Evolutionary conservation across 2,113 vertebrate genomes (phyloP).

Genomic region (Mormyrus lacerda): DNA sequence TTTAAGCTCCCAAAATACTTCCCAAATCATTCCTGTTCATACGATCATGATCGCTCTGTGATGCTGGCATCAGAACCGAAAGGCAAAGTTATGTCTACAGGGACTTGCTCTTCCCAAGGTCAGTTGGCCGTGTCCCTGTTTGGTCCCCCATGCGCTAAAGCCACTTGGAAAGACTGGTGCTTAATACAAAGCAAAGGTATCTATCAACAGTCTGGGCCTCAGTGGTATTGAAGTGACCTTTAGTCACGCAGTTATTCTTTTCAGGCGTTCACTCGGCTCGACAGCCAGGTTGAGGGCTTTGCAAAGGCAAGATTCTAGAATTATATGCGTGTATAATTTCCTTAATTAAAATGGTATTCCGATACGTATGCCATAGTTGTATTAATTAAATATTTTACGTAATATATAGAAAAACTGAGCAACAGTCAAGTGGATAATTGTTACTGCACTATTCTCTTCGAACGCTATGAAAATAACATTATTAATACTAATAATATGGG

Average conservation of each 20-base stretch:
- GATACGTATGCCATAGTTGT: neutral
- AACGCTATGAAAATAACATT: neutral
- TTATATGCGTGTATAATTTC: neutral
- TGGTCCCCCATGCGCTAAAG: neutral
- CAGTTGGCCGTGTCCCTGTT: neutral
- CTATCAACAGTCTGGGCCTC: neutral
- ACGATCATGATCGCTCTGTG: neutral
- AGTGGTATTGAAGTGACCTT: neutral
- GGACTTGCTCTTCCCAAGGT: neutral
- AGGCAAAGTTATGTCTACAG: neutral
- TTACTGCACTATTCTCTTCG: neutral
- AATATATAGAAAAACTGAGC: neutral
- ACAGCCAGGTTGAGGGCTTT: neutral
- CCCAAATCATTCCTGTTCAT: neutral
- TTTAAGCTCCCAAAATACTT: neutral
- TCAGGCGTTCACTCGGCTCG: neutral
- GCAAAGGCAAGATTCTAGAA: neutral
- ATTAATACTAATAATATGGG: neutral
- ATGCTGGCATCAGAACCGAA: neutral
- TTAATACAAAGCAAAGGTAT: neutral
- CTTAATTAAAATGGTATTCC: neutral
- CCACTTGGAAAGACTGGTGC: neutral
- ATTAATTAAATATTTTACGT: neutral
- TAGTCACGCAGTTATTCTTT: neutral
- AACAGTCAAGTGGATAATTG: neutral